Evolutionary conservation across 1,140 invertebrate genomes (phyloP).

Genomic region (Eueides isabella): DNA sequence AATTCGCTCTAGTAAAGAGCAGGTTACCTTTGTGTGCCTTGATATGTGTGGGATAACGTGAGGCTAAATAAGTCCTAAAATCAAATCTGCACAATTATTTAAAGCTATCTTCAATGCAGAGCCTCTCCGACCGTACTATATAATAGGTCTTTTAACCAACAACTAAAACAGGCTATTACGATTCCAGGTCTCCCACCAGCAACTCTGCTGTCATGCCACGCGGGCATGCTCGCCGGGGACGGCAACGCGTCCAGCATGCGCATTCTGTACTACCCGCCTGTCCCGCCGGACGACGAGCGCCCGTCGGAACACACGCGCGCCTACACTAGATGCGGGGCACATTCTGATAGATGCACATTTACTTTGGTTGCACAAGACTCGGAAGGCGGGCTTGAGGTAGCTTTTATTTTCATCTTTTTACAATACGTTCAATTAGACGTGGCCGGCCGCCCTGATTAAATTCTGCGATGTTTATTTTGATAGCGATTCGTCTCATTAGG

Average conservation of each 20-base stretch:
- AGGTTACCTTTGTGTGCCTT: no score
- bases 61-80: no score
- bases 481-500: no score
- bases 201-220: slow-evolving; percentile 82
- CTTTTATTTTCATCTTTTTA: not conserved
- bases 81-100: no score
- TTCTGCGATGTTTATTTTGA: no score
- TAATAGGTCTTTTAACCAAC: not conserved
- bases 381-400: slow-evolving; percentile 83
- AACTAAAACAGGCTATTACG: not conserved
- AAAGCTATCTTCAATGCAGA: no score
- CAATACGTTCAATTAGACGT: not conserved
- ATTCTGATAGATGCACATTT: slow-evolving; percentile 89
- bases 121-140: no score
- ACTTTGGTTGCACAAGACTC: slow-evolving; percentile 89
- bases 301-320: slow-evolving; percentile 81
- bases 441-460: no score
- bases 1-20: no score
- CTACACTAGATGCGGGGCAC: slow-evolving; percentile 86
- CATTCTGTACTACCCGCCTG: slow-evolving; percentile 87
- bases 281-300: slow-evolving; percentile 82
- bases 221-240: slow-evolving; percentile 83
- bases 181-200: slow-evolving; percentile 64
- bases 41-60: no score
- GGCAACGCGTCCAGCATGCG: slow-evolving; percentile 86